Conservation (phyloP, 2,113 vertebrate species). For the Chaetops frenatus region DNA sequence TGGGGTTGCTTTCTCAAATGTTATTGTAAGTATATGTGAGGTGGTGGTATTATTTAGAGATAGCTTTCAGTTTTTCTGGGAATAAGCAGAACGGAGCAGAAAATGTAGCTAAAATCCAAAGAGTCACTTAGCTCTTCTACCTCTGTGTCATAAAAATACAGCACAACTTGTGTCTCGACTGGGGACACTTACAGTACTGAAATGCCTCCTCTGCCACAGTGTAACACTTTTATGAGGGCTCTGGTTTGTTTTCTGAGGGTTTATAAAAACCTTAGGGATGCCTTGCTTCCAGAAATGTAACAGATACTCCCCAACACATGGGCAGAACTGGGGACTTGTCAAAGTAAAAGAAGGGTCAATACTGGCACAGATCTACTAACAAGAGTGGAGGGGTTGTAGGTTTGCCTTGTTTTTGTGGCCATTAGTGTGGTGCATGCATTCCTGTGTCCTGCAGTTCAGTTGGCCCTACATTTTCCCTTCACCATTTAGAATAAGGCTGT, state of each 20-base stretch:
- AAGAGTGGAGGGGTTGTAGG: not conserved
- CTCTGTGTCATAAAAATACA: not conserved
- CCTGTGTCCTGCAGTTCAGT: not conserved
- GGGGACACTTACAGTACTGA: not conserved
- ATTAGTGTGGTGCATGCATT: not conserved
- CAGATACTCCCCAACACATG: not conserved
- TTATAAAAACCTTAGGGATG: not conserved
- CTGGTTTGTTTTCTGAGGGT: not conserved
- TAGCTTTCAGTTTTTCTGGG: not conserved
- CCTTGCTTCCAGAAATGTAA: not conserved
- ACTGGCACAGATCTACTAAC: not conserved
- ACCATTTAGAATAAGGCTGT: rapidly evolving
- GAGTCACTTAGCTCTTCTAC: not conserved
- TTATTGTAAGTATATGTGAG: slow-evolving; percentile 48
- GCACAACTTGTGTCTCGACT: not conserved
- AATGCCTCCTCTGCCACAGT: not conserved
- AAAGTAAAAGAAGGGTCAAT: not conserved
- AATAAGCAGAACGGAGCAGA: not conserved
- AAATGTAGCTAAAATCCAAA: not conserved
- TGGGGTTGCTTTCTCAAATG: slow-evolving; percentile 55
- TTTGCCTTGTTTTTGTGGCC: not conserved
- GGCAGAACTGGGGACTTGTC: not conserved
- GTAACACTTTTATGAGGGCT: not conserved
- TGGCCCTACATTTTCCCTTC: not conserved
- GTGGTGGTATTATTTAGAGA: not conserved